Conservation (phyloP, 1,140 invertebrate species). For the Aphelenchoides besseyi region DNA sequence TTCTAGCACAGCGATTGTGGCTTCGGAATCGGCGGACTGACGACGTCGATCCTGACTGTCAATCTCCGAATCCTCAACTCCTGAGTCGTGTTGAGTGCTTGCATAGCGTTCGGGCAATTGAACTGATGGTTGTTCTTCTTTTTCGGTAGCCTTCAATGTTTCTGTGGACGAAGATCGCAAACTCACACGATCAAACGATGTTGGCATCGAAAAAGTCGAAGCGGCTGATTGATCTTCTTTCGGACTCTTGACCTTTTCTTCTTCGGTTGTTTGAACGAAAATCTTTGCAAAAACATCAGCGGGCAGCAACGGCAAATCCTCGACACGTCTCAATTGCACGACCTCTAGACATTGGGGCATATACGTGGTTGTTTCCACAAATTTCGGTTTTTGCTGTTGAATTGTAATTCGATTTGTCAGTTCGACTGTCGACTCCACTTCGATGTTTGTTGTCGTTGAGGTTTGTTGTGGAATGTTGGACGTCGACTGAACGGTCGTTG, state of each 20-base stretch:
- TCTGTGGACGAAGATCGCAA: background rate
- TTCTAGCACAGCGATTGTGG: background rate
- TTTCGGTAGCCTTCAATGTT: background rate
- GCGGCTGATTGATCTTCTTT: background rate
- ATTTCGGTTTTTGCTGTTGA: background rate
- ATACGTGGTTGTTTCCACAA: background rate
- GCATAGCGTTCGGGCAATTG: background rate
- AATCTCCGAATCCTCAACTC: background rate
- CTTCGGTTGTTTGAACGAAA: background rate
- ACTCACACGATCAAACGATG: background rate
- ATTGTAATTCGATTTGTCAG: background rate
- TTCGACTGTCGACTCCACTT: background rate
- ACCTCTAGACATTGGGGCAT: background rate
- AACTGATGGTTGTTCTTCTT: background rate
- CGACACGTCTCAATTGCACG: background rate
- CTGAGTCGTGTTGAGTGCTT: slow-evolving; percentile 4
- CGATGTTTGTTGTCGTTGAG: background rate
- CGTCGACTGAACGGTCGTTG: background rate
- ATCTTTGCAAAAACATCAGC: background rate
- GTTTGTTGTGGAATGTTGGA: background rate
- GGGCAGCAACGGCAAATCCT: background rate
- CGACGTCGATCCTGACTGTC: background rate
- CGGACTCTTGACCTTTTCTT: background rate
- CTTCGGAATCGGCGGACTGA: background rate
- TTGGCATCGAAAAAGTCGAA: background rate